Conservation (phyloP, 1,140 invertebrate species). For the Maconellicoccus hirsutus region DNA sequence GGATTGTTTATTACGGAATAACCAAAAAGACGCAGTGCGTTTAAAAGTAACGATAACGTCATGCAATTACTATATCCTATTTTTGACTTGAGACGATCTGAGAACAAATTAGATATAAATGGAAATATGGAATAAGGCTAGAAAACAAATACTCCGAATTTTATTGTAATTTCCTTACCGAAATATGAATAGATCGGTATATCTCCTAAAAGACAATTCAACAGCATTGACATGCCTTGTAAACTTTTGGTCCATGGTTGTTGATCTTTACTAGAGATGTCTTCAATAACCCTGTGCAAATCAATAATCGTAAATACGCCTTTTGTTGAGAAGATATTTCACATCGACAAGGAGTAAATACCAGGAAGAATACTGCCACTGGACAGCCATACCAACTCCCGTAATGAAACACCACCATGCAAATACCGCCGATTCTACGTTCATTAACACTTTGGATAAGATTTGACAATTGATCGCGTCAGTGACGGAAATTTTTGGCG, state of each 20-base stretch:
- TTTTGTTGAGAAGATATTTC: neutral
- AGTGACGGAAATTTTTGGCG: neutral
- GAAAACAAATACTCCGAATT: too few species aligned
- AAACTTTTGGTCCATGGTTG: constrained; percentile 58
- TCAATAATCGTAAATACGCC: neutral
- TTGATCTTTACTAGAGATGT: neutral
- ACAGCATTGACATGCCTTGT: constrained; percentile 60
- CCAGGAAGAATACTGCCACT: constrained; percentile 48
- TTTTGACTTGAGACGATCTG: constrained; percentile 60
- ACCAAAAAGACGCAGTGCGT: constrained; percentile 60
- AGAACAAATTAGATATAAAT: too few species aligned
- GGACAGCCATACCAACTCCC: constrained; percentile 68
- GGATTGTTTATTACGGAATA: constrained; percentile 70
- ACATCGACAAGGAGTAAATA: neutral
- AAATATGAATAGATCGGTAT: constrained; percentile 61
- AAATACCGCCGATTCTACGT: constrained; percentile 41
- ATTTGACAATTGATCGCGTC: neutral
- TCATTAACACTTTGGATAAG: neutral
- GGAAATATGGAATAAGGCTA: too few species aligned
- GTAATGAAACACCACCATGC: constrained; percentile 65
- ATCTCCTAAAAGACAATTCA: constrained; percentile 78
- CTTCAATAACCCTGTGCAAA: neutral
- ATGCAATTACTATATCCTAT: constrained; percentile 73
- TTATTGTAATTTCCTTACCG: neutral
- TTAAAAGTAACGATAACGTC: constrained; percentile 62